Percentiles rank a stretch among this genome's conserved stretches.
Evolutionary conservation across 2,888 invertebrate genomes (phyloP).

Genomic region (Macropis europaea): DNA sequence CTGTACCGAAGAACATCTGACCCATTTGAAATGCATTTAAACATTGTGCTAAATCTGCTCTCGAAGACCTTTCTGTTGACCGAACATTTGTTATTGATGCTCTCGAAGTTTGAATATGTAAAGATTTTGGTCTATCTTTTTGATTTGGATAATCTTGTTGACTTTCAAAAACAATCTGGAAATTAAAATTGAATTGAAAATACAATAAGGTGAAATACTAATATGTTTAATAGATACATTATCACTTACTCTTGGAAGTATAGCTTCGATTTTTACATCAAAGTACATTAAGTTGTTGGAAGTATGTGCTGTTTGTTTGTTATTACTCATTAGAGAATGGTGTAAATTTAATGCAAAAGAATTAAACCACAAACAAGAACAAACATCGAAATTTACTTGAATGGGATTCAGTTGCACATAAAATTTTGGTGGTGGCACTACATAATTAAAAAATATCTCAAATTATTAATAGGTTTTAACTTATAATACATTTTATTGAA

Average conservation of each 20-base stretch:
- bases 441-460: slow-evolving; percentile 66
- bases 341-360: slow-evolving; percentile 94
- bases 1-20: slow-evolving; percentile 87
- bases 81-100: slow-evolving; percentile 87
- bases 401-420: slow-evolving; percentile 96
- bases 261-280: slow-evolving; percentile 94
- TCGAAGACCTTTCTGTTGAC: slow-evolving; percentile 84
- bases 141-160: slow-evolving; percentile 88
- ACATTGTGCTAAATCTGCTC: slow-evolving; percentile 90
- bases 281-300: slow-evolving; percentile 83
- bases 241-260: slow-evolving; percentile 91
- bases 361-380: slow-evolving; percentile 95
- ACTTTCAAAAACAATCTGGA: slow-evolving; percentile 89
- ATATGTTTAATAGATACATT: background rate
- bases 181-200: background rate
- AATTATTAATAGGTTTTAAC: background rate
- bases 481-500: slow-evolving; percentile 24
- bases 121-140: slow-evolving; percentile 91
- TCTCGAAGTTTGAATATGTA: slow-evolving; percentile 92
- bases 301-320: slow-evolving; percentile 68
- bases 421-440: slow-evolving; percentile 96
- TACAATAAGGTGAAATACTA: slow-evolving; percentile 1
- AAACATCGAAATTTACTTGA: slow-evolving; percentile 91
- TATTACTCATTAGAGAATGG: slow-evolving; percentile 84
- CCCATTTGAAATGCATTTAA: slow-evolving; percentile 89